Percentiles rank a stretch among this genome's conserved stretches.
phyloP scores from a whole-genome alignment of 2,113 vertebrate species.

The Gallinago media region DNA sequence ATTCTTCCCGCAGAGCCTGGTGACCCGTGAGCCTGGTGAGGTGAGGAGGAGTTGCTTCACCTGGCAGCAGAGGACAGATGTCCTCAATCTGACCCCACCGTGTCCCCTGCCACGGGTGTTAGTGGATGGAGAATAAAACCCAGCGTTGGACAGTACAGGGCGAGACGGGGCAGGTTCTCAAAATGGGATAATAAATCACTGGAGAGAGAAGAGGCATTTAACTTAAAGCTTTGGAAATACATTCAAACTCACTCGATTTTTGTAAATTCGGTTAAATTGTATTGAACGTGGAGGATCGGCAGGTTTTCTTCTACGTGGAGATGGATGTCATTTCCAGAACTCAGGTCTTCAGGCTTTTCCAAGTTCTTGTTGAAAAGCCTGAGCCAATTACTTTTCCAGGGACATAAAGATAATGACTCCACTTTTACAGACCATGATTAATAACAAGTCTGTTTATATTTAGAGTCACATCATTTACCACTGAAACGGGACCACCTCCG shows the following conservation, averaged over 20 bases:
- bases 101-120: background rate
- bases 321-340: background rate
- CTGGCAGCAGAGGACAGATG: background rate
- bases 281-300: background rate
- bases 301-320: background rate
- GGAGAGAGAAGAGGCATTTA: background rate
- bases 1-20: fast-evolving
- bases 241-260: background rate
- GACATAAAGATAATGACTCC: background rate
- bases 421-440: background rate
- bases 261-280: background rate
- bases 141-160: fast-evolving
- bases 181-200: background rate
- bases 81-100: background rate
- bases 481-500: background rate
- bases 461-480: background rate
- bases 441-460: background rate
- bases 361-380: background rate
- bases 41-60: background rate
- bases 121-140: background rate
- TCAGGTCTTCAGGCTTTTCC: background rate
- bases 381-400: conserved; percentile 49
- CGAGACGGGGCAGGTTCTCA: fast-evolving
- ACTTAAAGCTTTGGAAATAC: background rate
- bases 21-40: fast-evolving